Conservation (phyloP, 1,140 invertebrate genomes). For the Euglossa dilemma region DNA sequence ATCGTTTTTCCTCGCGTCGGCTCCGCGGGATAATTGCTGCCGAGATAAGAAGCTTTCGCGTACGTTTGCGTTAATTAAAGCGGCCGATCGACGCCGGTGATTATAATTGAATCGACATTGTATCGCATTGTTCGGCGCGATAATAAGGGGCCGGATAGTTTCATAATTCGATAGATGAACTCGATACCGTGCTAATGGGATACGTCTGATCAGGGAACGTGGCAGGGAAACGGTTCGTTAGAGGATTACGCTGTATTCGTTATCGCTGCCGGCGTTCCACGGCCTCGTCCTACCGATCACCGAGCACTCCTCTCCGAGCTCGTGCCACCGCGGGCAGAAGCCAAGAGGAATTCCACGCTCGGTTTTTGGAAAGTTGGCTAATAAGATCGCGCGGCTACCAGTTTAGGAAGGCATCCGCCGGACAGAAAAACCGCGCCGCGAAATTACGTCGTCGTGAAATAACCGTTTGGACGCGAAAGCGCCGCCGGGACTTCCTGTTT, state of each 20-base stretch:
- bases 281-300: too few relatives aligned
- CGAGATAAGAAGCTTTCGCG: not conserved
- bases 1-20: not conserved
- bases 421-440: conserved; percentile 13
- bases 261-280: not conserved
- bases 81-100: not conserved
- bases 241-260: conserved; percentile 11
- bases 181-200: not conserved
- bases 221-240: not conserved
- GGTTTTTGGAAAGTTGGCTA: conserved; percentile 26
- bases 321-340: too few relatives aligned
- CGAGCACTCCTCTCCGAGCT: too few relatives aligned
- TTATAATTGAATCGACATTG: not conserved
- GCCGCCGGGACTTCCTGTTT: conserved; percentile 33
- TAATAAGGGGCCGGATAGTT: not conserved
- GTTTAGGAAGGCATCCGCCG: conserved; percentile 21
- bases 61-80: not conserved
- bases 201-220: not conserved
- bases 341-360: not conserved
- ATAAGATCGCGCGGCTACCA: conserved; percentile 38
- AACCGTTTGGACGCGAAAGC: conserved; percentile 44
- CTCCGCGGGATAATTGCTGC: not conserved
- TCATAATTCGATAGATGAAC: not conserved
- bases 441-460: conserved; percentile 47
- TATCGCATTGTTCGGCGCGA: not conserved